A percentile compares a stretch with the other conserved stretches of the same genome.
These are phyloP conservation scores for Passer domesticus DNA, from an alignment of 2,113 vertebrate species.

Conservation along the genomic window DNA sequence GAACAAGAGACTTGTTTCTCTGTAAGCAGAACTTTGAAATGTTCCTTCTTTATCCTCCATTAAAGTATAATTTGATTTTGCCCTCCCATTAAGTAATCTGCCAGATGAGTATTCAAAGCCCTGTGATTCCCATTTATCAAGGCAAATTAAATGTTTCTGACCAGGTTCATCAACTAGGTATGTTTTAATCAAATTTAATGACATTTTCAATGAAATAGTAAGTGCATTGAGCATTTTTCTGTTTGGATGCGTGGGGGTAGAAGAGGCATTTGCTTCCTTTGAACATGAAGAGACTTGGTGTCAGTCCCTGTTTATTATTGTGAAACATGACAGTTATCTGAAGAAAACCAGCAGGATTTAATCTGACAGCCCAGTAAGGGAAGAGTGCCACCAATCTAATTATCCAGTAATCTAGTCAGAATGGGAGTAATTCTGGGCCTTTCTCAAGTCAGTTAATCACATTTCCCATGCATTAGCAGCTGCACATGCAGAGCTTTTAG, in stretches of 20 bases:
- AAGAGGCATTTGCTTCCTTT: conserved; percentile 51
- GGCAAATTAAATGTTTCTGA: conserved; percentile 42
- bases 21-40: neutral
- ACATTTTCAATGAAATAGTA: conserved; percentile 51
- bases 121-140: conserved; percentile 40
- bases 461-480: conserved; percentile 87
- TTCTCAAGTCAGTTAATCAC: conserved; percentile 85
- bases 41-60: neutral
- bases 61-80: neutral
- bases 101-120: conserved; percentile 16
- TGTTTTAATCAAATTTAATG: conserved; percentile 55
- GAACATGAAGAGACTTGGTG: conserved; percentile 19
- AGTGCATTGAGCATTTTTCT: conserved; percentile 30
- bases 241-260: neutral
- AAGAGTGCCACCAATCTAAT: conserved; percentile 92
- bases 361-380: conserved; percentile 78
- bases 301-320: conserved; percentile 70
- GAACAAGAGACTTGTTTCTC: neutral
- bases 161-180: conserved; percentile 47
- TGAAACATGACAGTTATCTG: conserved; percentile 73
- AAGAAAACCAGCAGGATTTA: conserved; percentile 77
- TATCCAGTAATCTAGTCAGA: conserved; percentile 90
- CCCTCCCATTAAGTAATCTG: conserved; percentile 12
- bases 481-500: conserved; percentile 77
- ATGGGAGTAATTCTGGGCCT: conserved; percentile 88